phyloP scores from a whole-genome alignment of 1,140 invertebrate genomes.

The Saccostrea cuccullata region DNA sequence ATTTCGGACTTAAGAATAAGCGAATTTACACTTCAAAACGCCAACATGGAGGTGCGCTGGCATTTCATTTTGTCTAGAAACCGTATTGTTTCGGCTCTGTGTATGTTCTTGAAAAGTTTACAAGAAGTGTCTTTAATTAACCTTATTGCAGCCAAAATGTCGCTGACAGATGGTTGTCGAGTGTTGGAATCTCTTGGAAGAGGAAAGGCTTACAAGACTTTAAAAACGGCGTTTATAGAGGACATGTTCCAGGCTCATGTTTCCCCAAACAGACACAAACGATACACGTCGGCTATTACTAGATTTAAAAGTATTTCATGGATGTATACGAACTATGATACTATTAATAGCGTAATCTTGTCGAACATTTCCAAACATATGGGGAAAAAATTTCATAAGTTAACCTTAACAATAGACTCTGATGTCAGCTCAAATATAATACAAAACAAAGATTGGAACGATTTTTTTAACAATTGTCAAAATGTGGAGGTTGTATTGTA shows the following conservation, averaged over 20 bases:
- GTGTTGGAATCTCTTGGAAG: constrained; percentile 58
- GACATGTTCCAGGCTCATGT: constrained; percentile 61
- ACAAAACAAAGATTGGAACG: constrained; percentile 50
- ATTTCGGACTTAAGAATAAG: constrained; percentile 47
- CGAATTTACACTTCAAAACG: constrained; percentile 51
- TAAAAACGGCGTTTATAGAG: constrained; percentile 57
- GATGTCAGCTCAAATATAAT: constrained; percentile 55
- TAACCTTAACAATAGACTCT: constrained; percentile 58
- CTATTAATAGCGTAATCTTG: constrained; percentile 55
- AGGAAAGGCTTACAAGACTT: constrained; percentile 44
- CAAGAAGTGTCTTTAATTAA: constrained; percentile 49
- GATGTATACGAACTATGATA: constrained; percentile 60
- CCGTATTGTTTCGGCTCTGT: constrained; percentile 52
- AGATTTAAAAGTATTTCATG: constrained; percentile 53
- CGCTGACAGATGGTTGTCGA: constrained; percentile 60
- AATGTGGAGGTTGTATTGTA: constrained; percentile 51
- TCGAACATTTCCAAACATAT: constrained; percentile 50
- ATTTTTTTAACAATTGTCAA: constrained; percentile 47
- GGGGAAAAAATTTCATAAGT: constrained; percentile 41
- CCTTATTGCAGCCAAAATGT: constrained; percentile 53
- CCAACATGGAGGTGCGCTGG: constrained; percentile 61
- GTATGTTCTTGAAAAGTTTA: constrained; percentile 59
- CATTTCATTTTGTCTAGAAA: constrained; percentile 58
- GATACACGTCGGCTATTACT: constrained; percentile 53
- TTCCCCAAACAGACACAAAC: constrained; percentile 44